Conservation (phyloP, 1,140 invertebrate genomes). For the Sycobia sp. region DNA sequence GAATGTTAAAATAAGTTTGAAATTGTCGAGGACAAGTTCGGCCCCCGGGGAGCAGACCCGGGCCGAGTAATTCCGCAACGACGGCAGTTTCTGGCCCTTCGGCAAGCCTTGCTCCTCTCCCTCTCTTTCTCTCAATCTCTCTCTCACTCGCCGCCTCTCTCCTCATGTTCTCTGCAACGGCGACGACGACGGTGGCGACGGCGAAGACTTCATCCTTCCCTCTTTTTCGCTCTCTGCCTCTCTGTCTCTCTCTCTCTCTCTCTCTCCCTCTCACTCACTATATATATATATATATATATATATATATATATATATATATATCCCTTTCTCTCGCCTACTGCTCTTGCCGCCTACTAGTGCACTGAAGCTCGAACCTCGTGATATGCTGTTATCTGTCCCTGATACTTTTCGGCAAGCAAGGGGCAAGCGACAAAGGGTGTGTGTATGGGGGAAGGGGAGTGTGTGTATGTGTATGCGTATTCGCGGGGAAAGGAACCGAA, state of each 20-base stretch:
- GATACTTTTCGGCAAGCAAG: constrained; percentile 16
- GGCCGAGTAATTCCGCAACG: constrained; percentile 60
- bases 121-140: no score
- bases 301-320: no score
- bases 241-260: no score
- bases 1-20: constrained; percentile 65
- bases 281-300: no score
- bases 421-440: no score
- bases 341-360: no score
- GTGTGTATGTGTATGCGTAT: no score
- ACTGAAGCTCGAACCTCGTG: background rate
- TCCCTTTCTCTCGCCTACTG: background rate
- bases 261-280: no score
- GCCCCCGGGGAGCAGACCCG: constrained; percentile 53
- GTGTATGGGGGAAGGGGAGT: background rate
- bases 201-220: constrained; percentile 7
- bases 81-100: constrained; percentile 57
- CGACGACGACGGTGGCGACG: background rate
- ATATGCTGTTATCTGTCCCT: constrained; percentile 16
- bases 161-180: no score
- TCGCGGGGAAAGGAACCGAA: no score
- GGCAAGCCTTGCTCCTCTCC: constrained; percentile 34
- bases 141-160: background rate
- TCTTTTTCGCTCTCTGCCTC: background rate
- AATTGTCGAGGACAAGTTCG: constrained; percentile 63